A percentile compares a stretch with the other conserved stretches of the same genome.
Evolutionary conservation across 2,113 vertebrate genomes (phyloP).

Genomic region (Macquaria ambigua): DNA sequence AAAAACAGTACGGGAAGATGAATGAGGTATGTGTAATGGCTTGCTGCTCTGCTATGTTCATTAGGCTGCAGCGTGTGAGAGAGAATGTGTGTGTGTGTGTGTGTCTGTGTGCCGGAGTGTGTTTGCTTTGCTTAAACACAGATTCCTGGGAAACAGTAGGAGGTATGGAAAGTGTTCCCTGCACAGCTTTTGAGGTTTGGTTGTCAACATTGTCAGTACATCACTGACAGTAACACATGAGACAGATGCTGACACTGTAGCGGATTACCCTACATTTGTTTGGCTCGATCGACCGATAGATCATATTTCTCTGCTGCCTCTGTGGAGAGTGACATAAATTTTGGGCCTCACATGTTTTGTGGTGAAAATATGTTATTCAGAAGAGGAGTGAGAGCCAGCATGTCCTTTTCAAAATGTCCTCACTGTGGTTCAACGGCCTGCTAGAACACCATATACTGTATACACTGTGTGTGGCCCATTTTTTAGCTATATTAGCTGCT

Average conservation of each 20-base stretch:
- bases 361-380: constrained; percentile 33
- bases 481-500: constrained; percentile 21
- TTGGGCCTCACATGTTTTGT: constrained; percentile 24
- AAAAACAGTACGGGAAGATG: constrained; percentile 68
- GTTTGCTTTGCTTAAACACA: constrained; percentile 69
- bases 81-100: constrained; percentile 28
- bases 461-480: constrained; percentile 27
- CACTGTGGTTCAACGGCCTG: constrained; percentile 4
- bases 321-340: constrained; percentile 12
- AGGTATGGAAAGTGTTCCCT: constrained; percentile 68
- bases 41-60: constrained; percentile 68
- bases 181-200: constrained; percentile 59
- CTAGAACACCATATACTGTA: constrained; percentile 6
- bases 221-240: constrained; percentile 54
- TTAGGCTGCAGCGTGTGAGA: constrained; percentile 42
- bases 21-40: constrained; percentile 68
- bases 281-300: constrained; percentile 13
- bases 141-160: constrained; percentile 75
- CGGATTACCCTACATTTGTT: constrained; percentile 47
- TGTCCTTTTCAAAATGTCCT: constrained; percentile 17
- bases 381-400: background rate
- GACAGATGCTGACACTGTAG: constrained; percentile 57
- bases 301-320: constrained; percentile 27
- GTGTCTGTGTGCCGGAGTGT: constrained; percentile 28
- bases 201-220: constrained; percentile 64